Base-by-base conservation (phyloP, 2,888 invertebrate genomes). In the Cryptocephalus moraei region DNA sequence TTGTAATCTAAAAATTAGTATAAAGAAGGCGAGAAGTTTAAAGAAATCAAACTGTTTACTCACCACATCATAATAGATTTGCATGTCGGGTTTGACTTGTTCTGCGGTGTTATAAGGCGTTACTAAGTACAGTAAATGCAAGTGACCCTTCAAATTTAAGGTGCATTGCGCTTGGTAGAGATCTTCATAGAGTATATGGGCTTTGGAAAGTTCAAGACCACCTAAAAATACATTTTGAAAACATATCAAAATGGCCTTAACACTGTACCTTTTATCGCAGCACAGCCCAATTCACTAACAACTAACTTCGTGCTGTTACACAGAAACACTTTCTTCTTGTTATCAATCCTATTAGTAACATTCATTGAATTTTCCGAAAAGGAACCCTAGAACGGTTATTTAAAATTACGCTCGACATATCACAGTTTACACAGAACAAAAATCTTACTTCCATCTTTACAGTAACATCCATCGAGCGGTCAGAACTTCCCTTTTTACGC, bases 81-180 rank as follows among this genome's bases (percentile, higher is more conserved):
- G 62, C 49, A 73, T 73, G 33, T 72, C 64, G 1, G 78, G 79
- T 42, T 68, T 72, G 13, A 83, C 65, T 45, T 76, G 75, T 43
- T 76, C 76, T 1, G 75, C 68, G 49, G 81, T 67, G 60, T 86
- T 83, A 65, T 89, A 82, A 10, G 90, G 88, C 13, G 91, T 86
- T 46, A 94, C 84, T 33, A 95, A 73, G 72, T 88, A 94, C 44
- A 96, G 72, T 13, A 97, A 74, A 70, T 97, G 96, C 34, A 93
- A 76, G 62, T 84, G 80, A 56, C 87, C 87, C 58, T 82, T 70
- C 41, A 96, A 74, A 10, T 93, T 87, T 47, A 96, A 72, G 42
- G 84, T 80, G 42, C 77, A 74, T 54, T 88, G 82, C 0, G 91
- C 91, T 45, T 69, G 66, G 51, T 77, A 73, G 49, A 95, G 71